Conservation (phyloP, 2,113 vertebrate genomes). For the Oreocharis arfaki region DNA sequence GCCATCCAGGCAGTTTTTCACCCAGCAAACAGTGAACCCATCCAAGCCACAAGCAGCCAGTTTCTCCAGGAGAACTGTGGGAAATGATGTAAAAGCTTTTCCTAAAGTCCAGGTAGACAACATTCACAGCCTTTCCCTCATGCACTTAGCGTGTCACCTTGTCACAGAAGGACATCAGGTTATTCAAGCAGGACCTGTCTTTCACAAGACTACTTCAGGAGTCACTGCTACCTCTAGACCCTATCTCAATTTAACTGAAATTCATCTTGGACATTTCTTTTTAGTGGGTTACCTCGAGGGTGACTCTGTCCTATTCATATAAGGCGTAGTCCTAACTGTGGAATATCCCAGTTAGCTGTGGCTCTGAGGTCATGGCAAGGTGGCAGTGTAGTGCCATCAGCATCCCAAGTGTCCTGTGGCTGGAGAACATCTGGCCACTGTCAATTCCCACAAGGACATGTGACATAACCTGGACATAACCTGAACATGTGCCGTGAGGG, state of each 20-base stretch:
- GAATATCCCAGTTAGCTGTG: neutral
- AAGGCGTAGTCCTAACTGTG: neutral
- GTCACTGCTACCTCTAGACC: neutral
- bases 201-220: neutral
- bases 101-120: neutral
- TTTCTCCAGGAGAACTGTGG: neutral
- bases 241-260: neutral
- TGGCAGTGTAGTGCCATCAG: neutral
- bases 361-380: neutral
- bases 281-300: neutral
- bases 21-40: neutral
- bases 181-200: neutral
- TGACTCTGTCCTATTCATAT: neutral
- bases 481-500: neutral
- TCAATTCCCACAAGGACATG: neutral
- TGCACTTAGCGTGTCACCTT: rapidly evolving
- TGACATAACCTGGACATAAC: neutral
- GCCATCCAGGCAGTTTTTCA: neutral
- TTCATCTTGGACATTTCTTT: neutral
- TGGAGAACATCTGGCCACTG: neutral
- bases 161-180: neutral
- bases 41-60: neutral
- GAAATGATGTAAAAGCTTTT: neutral
- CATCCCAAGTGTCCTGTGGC: neutral
- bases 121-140: neutral